Conservation (phyloP, 2,113 vertebrate species). For the Empidonax alnorum region DNA sequence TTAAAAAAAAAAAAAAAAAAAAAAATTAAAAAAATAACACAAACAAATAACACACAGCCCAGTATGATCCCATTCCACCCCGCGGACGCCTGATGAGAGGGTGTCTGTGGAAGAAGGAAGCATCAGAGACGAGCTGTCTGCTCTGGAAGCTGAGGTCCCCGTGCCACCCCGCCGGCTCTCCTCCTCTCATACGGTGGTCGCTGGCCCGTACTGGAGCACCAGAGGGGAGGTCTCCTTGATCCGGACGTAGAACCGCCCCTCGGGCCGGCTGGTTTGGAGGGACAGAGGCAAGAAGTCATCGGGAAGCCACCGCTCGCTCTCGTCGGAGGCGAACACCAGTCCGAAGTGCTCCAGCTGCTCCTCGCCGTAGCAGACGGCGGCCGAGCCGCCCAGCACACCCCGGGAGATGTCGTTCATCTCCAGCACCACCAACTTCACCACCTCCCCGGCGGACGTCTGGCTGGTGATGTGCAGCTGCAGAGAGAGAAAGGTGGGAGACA, state of each 20-base stretch:
- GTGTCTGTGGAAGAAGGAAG: conserved; percentile 73
- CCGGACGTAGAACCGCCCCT: conserved; percentile 85
- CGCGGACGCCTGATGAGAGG: conserved; percentile 24
- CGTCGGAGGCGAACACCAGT: conserved; percentile 80
- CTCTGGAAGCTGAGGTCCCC: conserved; percentile 16
- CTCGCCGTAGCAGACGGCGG: conserved; percentile 71
- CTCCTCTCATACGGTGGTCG: conserved; percentile 84
- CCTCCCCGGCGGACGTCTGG: conserved; percentile 81
- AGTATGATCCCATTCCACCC: conserved; percentile 48
- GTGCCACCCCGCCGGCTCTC: fast-evolving
- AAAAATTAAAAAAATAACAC: background rate
- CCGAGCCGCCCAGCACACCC: conserved; percentile 59
- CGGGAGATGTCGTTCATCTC: conserved; percentile 83
- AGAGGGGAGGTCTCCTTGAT: conserved; percentile 88
- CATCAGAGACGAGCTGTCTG: conserved; percentile 62
- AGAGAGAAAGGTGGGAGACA: conserved; percentile 29
- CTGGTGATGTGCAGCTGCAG: conserved; percentile 83
- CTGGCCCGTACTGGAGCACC: conserved; percentile 80
- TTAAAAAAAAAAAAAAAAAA: conserved; percentile 54
- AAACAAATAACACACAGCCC: conserved; percentile 64
- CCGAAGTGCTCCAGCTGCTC: conserved; percentile 89
- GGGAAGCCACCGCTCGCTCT: conserved; percentile 85
- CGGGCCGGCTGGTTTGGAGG: conserved; percentile 81
- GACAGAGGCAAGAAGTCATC: conserved; percentile 84
- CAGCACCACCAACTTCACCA: conserved; percentile 87